These are phyloP conservation scores for Diadema setosum DNA, from an alignment of 35 echinoderm and acorn worm species.

Conservation along the genomic window DNA sequence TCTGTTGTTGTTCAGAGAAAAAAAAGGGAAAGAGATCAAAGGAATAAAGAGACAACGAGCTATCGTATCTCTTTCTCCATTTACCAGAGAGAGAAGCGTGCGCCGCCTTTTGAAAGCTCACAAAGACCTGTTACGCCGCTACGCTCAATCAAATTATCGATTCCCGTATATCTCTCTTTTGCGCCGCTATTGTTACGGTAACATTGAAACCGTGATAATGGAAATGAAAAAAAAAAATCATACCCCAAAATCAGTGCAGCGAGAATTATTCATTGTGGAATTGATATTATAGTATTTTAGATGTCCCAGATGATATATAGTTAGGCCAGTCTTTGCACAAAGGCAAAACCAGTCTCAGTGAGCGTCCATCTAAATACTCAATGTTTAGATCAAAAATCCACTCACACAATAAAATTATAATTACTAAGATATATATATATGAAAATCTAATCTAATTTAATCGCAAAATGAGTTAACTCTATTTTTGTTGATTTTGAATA, in stretches of 20 bases:
- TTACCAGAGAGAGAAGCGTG: neutral
- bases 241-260: neutral
- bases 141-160: constrained; percentile 9
- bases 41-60: neutral
- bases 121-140: neutral
- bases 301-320: neutral
- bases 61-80: neutral
- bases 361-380: no score
- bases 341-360: no score
- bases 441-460: no score
- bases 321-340: neutral
- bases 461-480: no score
- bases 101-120: neutral
- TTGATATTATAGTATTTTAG: neutral
- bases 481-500: no score
- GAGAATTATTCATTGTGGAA: neutral
- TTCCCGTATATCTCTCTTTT: neutral
- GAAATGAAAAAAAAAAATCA: no score
- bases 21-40: neutral
- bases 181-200: neutral
- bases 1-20: neutral
- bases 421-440: no score
- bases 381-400: no score
- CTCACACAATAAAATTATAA: no score
- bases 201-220: neutral